A percentile compares a stretch with the other conserved stretches of the same genome.
phyloP scores from a whole-genome alignment of 2,113 vertebrate species.

The Bagarius yarrelli region DNA sequence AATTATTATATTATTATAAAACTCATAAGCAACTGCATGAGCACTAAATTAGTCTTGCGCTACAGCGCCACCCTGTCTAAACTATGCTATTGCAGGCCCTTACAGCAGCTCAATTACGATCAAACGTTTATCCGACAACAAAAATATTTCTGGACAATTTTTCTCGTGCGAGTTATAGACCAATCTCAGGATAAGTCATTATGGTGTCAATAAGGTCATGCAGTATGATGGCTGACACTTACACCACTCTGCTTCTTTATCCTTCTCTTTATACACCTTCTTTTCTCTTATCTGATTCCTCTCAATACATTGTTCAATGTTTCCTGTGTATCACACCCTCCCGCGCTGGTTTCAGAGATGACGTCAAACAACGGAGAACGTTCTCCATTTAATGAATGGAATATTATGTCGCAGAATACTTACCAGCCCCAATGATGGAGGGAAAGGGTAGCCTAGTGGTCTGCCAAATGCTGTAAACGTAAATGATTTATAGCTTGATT shows the following conservation, averaged over 20 bases:
- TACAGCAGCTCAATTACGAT: too few species aligned
- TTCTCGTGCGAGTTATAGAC: not conserved
- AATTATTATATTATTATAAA: too few species aligned
- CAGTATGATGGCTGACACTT: not conserved
- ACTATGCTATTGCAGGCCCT: too few species aligned
- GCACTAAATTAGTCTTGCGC: too few species aligned
- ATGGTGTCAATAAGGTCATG: not conserved
- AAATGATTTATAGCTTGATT: not conserved
- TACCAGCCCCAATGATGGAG: too few species aligned
- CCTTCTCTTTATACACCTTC: not conserved
- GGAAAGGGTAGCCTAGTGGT: too few species aligned
- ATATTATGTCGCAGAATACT: not conserved
- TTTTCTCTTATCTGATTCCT: not conserved
- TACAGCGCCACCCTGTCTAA: too few species aligned
- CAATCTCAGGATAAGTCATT: not conserved
- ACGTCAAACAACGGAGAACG: not conserved
- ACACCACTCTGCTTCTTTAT: not conserved
- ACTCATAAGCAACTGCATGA: too few species aligned
- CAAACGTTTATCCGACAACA: too few species aligned
- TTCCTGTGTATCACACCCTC: constrained; percentile 10
- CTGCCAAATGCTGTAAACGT: too few species aligned
- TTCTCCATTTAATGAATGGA: not conserved
- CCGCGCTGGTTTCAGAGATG: not conserved
- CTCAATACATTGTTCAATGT: not conserved
- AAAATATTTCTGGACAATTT: too few species aligned